A percentile compares a stretch with the other conserved stretches of the same genome.
Conservation (phyloP, 35 echinoderm and acorn worm genomes). For the Eucidaris tribuloides region DNA sequence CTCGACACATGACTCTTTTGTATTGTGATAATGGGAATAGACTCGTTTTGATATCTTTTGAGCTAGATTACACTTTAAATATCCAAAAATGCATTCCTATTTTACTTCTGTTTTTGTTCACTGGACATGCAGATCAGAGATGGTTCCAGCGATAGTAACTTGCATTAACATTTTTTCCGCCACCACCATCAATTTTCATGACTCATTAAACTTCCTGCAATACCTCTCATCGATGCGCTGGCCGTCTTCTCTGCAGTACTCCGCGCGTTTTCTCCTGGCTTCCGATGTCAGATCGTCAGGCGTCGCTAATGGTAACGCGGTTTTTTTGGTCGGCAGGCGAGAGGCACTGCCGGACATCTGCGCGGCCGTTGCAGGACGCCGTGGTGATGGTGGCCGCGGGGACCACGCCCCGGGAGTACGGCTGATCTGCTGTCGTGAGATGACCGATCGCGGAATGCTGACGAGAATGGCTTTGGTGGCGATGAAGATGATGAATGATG, state of each 20-base stretch:
- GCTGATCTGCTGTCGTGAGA: not conserved
- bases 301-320: not conserved
- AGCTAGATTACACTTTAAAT: too few relatives aligned
- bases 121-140: too few relatives aligned
- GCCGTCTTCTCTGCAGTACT: slow-evolving; percentile 96
- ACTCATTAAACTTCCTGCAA: too few relatives aligned
- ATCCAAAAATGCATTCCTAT: too few relatives aligned
- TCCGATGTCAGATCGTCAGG: slow-evolving; percentile 21
- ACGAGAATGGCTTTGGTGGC: not conserved
- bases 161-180: not conserved
- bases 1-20: too few relatives aligned
- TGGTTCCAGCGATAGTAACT: too few relatives aligned
- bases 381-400: not conserved
- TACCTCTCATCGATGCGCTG: slow-evolving; percentile 81
- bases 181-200: too few relatives aligned
- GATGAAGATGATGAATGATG: slow-evolving; percentile 10
- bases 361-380: not conserved
- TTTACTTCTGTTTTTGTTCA: too few relatives aligned
- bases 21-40: too few relatives aligned
- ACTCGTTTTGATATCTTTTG: too few relatives aligned
- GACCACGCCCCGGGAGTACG: slow-evolving; percentile 3
- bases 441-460: not conserved
- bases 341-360: not conserved
- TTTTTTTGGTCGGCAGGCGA: not conserved
- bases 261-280: slow-evolving; percentile 76